Evolutionary conservation across 2,797 vertebrate species (phyloP).

Genomic region (Glossophaga mutica): DNA sequence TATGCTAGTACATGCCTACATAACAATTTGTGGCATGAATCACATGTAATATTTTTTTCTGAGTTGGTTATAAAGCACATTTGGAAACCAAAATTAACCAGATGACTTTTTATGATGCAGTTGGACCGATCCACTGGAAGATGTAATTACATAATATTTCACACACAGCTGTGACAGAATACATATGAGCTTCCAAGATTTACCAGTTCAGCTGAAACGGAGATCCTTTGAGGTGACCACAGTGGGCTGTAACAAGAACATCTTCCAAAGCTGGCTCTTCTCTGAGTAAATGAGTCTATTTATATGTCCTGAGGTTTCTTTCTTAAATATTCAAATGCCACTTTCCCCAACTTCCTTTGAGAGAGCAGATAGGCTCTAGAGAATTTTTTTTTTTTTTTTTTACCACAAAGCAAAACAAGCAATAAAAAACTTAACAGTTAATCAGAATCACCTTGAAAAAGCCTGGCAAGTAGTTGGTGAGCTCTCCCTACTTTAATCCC

Average conservation of each 20-base stretch:
- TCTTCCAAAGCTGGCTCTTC: neutral
- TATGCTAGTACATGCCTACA: constrained; percentile 65
- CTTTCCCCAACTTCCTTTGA: constrained; percentile 22
- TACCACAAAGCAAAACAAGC: constrained; percentile 29
- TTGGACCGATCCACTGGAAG: constrained; percentile 68
- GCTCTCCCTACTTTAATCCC: constrained; percentile 33
- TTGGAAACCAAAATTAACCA: constrained; percentile 73
- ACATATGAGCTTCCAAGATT: neutral
- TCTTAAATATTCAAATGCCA: constrained; percentile 43
- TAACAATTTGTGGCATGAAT: constrained; percentile 72
- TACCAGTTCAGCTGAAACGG: neutral
- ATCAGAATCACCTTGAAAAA: neutral
- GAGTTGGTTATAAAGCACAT: constrained; percentile 67
- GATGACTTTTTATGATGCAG: constrained; percentile 72
- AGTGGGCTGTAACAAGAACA: neutral
- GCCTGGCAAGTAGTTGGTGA: neutral
- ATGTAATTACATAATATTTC: constrained; percentile 71
- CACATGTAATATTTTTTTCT: constrained; percentile 62
- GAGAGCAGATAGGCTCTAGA: neutral
- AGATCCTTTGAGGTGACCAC: neutral
- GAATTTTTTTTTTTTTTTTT: neutral
- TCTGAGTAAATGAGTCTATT: constrained; percentile 28
- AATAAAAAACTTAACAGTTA: neutral
- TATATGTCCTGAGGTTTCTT: neutral
- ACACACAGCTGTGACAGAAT: constrained; percentile 59